phyloP scores from a whole-genome alignment of 2,797 vertebrate species.

The Mormyrops attenuatus region DNA sequence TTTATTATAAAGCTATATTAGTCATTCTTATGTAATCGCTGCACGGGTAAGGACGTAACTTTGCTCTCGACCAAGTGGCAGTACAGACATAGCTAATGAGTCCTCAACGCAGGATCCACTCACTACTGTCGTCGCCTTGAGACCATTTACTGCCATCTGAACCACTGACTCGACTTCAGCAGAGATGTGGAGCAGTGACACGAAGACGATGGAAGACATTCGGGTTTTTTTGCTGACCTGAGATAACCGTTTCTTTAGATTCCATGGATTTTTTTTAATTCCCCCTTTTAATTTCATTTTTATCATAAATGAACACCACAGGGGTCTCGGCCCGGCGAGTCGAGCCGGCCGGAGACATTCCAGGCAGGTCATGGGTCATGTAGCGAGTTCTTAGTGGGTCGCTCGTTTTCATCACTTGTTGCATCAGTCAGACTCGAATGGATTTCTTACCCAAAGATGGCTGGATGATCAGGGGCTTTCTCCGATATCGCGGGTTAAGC shows the following conservation, averaged over 20 bases:
- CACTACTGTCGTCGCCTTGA: neutral
- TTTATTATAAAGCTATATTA: slow-evolving; percentile 22
- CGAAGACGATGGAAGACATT: neutral
- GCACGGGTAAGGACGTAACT: neutral
- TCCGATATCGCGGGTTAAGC: slow-evolving; percentile 43
- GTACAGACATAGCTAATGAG: neutral
- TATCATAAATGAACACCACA: slow-evolving; percentile 46
- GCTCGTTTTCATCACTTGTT: slow-evolving; percentile 57
- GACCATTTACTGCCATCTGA: neutral
- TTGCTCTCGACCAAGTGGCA: slow-evolving; percentile 5
- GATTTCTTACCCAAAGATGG: slow-evolving; percentile 53
- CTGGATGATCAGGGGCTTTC: slow-evolving; percentile 35
- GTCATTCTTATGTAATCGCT: slow-evolving; percentile 17
- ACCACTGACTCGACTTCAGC: neutral
- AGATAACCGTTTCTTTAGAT: neutral
- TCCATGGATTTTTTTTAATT: slow-evolving; percentile 36
- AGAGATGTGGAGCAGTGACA: neutral
- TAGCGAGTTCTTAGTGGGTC: slow-evolving; percentile 45
- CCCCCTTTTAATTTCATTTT: slow-evolving; percentile 35
- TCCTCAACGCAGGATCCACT: neutral
- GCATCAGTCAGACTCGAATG: slow-evolving; percentile 62
- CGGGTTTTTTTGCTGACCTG: neutral
- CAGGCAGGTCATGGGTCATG: slow-evolving; percentile 46
- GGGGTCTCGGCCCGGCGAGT: slow-evolving; percentile 37
- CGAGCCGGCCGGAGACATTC: slow-evolving; percentile 42